Conservation (phyloP, 2,797 vertebrate species). For the Etheostoma perlongum region DNA sequence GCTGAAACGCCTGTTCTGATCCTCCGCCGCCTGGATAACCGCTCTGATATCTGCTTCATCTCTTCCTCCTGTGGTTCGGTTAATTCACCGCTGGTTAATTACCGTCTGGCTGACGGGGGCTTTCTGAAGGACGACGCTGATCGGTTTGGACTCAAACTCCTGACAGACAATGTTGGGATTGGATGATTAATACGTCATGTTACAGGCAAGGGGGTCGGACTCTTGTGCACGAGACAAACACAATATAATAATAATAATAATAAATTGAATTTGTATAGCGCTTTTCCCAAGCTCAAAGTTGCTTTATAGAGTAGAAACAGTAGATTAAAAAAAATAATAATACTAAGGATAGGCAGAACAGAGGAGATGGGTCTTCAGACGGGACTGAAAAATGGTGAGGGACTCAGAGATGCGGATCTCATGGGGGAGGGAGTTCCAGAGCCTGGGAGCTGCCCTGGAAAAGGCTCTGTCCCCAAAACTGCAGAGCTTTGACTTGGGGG, state of each 20-base stretch:
- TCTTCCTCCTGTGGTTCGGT: constrained; percentile 59
- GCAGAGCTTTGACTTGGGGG: no score
- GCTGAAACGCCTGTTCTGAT: constrained; percentile 57
- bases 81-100: constrained; percentile 67
- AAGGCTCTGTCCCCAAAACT: no score
- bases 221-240: not conserved
- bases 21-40: constrained; percentile 51
- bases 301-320: no score
- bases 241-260: not conserved
- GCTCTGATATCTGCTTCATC: constrained; percentile 63
- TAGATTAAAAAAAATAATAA: no score
- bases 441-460: no score
- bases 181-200: constrained; percentile 52
- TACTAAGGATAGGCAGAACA: no score
- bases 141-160: constrained; percentile 49
- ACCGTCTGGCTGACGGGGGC: constrained; percentile 59
- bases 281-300: no score
- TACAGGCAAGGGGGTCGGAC: constrained; percentile 14
- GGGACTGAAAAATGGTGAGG: no score
- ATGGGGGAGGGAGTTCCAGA: no score
- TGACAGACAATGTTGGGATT: constrained; percentile 11
- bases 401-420: no score
- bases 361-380: no score
- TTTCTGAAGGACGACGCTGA: constrained; percentile 55
- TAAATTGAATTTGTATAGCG: no score